phyloP scores from a whole-genome alignment of 2,888 invertebrate species.

The Thymelicus acteon region DNA sequence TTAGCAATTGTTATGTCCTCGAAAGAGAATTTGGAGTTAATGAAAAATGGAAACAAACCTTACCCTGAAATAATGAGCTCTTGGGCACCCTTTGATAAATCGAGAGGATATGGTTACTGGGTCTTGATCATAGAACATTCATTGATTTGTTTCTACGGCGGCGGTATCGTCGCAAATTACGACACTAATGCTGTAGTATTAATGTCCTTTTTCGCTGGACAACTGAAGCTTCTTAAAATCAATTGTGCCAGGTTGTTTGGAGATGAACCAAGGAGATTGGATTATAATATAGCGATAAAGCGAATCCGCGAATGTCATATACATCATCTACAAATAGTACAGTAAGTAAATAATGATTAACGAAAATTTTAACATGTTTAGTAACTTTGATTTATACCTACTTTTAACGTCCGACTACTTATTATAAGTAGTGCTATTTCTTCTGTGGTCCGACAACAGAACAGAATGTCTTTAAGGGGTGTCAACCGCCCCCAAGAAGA shows the following conservation, averaged over 20 bases:
- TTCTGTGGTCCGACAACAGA: too few species aligned
- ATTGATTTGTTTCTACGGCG: constrained; percentile 67
- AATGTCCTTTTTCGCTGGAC: constrained; percentile 74
- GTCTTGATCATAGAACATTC: constrained; percentile 55
- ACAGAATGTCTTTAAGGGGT: too few species aligned
- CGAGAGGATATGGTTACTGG: constrained; percentile 63
- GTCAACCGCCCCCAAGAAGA: too few species aligned
- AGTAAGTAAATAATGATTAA: constrained; percentile 51
- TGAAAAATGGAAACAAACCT: constrained; percentile 54
- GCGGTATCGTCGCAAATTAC: constrained; percentile 69
- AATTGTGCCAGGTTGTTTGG: constrained; percentile 65
- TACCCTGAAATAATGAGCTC: constrained; percentile 76
- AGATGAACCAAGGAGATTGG: constrained; percentile 45
- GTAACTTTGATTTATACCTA: not conserved
- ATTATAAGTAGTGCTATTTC: too few species aligned
- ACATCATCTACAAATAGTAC: constrained; percentile 63
- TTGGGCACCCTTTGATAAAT: constrained; percentile 69
- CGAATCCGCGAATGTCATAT: constrained; percentile 62
- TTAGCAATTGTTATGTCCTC: constrained; percentile 57
- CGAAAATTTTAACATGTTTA: too few species aligned
- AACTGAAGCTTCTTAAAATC: constrained; percentile 61
- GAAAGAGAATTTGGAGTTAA: constrained; percentile 45
- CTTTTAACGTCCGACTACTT: too few species aligned
- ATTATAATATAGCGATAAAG: constrained; percentile 50
- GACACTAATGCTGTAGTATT: constrained; percentile 70